Conservation (phyloP, 2,113 vertebrate genomes). For the Chrysochloris asiatica region DNA sequence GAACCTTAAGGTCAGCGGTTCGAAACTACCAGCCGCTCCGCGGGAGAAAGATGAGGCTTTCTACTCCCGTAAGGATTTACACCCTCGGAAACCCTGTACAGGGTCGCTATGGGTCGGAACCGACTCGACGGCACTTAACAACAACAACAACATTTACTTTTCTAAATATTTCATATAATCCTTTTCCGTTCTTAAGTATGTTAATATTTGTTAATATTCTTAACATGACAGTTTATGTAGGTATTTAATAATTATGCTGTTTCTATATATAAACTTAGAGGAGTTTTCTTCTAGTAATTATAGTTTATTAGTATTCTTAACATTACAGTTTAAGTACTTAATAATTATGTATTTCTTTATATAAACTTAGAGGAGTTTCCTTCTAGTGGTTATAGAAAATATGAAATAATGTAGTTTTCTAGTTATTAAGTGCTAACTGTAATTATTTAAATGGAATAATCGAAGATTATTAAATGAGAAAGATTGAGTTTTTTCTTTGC, state of each 20-base stretch:
- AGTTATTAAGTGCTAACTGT: not conserved
- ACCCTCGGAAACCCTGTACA: no score
- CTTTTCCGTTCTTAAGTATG: no score
- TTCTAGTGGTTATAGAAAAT: not conserved
- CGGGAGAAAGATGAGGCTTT: no score
- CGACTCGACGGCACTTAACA: no score
- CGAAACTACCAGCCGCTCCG: no score
- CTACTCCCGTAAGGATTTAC: no score
- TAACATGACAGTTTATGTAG: not conserved
- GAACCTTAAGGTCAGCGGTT: no score
- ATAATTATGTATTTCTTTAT: slow-evolving; percentile 4
- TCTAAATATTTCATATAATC: no score
- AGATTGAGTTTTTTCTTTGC: not conserved
- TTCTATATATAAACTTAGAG: not conserved
- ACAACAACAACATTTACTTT: no score
- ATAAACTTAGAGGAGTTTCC: not conserved
- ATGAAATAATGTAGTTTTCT: not conserved
- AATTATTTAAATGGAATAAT: not conserved
- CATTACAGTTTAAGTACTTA: not conserved
- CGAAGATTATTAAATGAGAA: not conserved
- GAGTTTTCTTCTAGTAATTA: not conserved
- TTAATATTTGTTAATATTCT: no score
- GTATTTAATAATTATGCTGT: not conserved
- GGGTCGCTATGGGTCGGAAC: no score
- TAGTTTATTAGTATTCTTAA: no score